These are phyloP conservation scores for Cynocephalus volans DNA, from an alignment of 2,113 vertebrate species.

Conservation along the genomic window DNA sequence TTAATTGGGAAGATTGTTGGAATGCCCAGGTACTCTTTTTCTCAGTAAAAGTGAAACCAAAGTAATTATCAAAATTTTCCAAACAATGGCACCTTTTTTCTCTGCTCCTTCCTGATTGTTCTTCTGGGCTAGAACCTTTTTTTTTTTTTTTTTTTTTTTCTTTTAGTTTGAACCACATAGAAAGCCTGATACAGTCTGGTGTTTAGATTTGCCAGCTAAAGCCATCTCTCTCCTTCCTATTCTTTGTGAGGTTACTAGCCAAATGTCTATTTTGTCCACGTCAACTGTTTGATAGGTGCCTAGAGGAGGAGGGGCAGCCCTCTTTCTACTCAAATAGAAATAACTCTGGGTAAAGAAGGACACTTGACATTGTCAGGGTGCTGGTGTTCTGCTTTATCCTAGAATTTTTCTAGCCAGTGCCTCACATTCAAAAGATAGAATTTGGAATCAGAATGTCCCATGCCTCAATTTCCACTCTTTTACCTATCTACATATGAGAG, in stretches of 20 bases:
- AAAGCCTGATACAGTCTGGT: neutral
- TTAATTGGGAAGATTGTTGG: slow-evolving; percentile 11
- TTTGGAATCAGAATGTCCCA: neutral
- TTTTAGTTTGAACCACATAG: neutral
- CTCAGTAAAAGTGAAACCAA: slow-evolving; percentile 16
- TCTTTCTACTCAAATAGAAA: neutral
- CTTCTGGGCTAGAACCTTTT: neutral
- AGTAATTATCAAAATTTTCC: slow-evolving; percentile 43
- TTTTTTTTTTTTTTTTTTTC: neutral
- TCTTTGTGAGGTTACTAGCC: neutral
- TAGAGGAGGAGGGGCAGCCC: neutral
- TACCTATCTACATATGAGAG: neutral
- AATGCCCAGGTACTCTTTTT: neutral
- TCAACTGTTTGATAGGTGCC: neutral
- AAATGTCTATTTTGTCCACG: neutral
- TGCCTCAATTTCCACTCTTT: neutral
- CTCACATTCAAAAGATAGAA: neutral
- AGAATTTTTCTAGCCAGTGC: slow-evolving; percentile 12
- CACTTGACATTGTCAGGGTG: neutral
- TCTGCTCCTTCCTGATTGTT: neutral
- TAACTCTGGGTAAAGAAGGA: neutral
- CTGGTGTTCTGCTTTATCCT: neutral
- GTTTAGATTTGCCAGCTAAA: neutral
- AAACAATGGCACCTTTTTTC: neutral
- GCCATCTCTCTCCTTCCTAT: neutral